Evolutionary conservation across 2,797 vertebrate species (phyloP).

Genomic region (Pangasius macronema): DNA sequence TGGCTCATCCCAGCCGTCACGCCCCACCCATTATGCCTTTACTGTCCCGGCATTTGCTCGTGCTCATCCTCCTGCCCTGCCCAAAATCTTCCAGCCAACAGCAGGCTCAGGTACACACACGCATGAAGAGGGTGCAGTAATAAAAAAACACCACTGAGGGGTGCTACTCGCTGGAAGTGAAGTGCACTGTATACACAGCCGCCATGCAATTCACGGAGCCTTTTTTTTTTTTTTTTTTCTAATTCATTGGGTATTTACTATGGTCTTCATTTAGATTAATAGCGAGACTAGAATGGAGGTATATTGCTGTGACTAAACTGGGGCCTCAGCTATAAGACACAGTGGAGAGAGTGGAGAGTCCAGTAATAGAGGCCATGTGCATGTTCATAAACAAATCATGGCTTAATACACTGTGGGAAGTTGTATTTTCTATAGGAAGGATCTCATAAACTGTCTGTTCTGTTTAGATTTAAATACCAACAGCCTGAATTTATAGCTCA

Average conservation of each 20-base stretch:
- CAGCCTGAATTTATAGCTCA: slow-evolving; percentile 27
- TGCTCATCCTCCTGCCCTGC: slow-evolving; percentile 75
- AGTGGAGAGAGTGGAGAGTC: slow-evolving; percentile 1
- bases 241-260: neutral
- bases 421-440: slow-evolving; percentile 9
- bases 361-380: neutral
- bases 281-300: neutral
- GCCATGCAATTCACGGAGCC: neutral
- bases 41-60: slow-evolving; percentile 69
- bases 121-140: slow-evolving; percentile 1
- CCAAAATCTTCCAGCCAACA: slow-evolving; percentile 76
- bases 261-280: neutral
- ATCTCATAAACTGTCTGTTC: slow-evolving; percentile 2
- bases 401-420: slow-evolving; percentile 10
- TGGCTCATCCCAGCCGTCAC: slow-evolving; percentile 52
- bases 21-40: slow-evolving; percentile 65
- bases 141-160: slow-evolving; percentile 8
- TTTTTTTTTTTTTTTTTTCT: neutral
- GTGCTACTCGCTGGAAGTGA: slow-evolving; percentile 11
- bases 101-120: slow-evolving; percentile 70
- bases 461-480: slow-evolving; percentile 25
- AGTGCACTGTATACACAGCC: neutral
- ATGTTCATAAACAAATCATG: slow-evolving; percentile 1
- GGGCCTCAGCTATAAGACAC: neutral
- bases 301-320: slow-evolving; percentile 21